Evolutionary conservation across 2,888 invertebrate species (phyloP), one percentile per base, ranked within the genome.

Genomic region (Tupiocoris notatus): DNA sequence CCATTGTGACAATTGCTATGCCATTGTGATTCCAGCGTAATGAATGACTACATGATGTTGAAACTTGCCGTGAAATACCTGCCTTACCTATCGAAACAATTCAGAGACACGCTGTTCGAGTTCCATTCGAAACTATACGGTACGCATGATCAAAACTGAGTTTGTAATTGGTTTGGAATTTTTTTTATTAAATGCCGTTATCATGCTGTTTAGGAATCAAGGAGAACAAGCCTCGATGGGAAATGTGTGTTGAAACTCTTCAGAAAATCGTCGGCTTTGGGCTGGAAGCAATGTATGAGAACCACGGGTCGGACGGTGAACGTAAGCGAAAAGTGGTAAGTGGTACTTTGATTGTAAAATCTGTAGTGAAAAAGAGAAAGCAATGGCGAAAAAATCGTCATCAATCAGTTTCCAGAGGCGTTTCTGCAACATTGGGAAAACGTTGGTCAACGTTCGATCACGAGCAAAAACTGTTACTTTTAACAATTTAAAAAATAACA

Each of bases 31-130:
- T 63, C 56, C 57, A 86, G 86, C 76, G 86, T 86, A 12, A 81
- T 88, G 80, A 88, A 88, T 82, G 87, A 88, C 81, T 89, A 88
- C 81, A 77, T 81, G 77, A 87, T 88, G 79, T 89, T 89, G 88
- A 85, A 86, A 23, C 82, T 89, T 58, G 86, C 87, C 1, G 83
- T 85, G 23, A 83, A 84, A 62, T 88, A 88, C 81, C 82, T 87
- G 17, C 87, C 87, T 1, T 88, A 87, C 80, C 82, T 89, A 76
- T 86, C 87, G 1, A 78, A 81, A 58, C 79, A 80, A 39, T 81
- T 80, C 62, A 76, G 80, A 22, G 79, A 81, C 54, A 80, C 80
- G 2, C 58, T 80, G 1, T 78, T 78, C 71, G 78, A 80, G 25
- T 82, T 80, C 56, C 78, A 79, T n/a, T 80, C 78, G 18, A 80